Conservation (phyloP, 2,797 vertebrate species). For the Anas bahamensis region DNA sequence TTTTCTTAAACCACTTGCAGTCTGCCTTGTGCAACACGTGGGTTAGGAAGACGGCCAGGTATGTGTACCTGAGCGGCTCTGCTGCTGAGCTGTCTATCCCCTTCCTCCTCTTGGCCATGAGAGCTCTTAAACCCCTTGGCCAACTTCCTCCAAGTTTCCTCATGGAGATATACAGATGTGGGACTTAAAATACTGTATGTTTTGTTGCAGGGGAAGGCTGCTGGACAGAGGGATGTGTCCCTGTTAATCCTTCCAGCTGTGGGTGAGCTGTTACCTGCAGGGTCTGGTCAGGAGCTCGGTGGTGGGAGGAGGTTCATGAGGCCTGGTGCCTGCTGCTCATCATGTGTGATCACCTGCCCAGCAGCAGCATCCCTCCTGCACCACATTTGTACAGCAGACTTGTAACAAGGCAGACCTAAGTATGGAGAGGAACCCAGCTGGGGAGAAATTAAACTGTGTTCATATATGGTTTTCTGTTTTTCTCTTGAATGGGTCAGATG, state of each 20-base stretch:
- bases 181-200: background rate
- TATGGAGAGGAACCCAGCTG: background rate
- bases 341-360: fast-evolving
- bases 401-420: background rate
- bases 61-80: fast-evolving
- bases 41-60: no score
- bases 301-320: background rate
- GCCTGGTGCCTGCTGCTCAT: background rate
- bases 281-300: background rate
- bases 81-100: fast-evolving
- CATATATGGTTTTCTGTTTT: background rate
- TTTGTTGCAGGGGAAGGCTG: background rate
- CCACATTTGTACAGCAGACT: fast-evolving
- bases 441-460: background rate
- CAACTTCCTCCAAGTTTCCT: background rate
- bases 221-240: background rate
- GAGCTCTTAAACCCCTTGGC: background rate
- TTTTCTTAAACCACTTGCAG: background rate
- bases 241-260: background rate
- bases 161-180: background rate
- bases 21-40: fast-evolving
- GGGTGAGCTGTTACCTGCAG: background rate
- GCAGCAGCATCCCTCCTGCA: fast-evolving
- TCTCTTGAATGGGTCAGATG: background rate
- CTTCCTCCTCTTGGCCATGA: fast-evolving